Evolutionary conservation across 2,888 invertebrate genomes (phyloP), one percentile per base, ranked within the genome.

Genomic region (Galeopsomyia nigrocyanea): DNA sequence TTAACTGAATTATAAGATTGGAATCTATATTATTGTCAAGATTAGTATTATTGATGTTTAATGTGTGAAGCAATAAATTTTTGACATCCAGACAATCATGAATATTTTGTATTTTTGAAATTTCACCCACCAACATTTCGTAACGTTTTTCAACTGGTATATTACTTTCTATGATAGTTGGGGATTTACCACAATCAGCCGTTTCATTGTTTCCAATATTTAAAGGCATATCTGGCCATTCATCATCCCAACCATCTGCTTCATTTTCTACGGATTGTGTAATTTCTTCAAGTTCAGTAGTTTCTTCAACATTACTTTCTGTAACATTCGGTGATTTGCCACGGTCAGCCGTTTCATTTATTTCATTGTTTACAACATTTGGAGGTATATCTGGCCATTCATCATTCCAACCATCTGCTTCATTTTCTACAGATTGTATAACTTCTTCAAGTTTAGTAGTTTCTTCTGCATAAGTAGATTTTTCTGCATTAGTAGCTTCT

Each of bases 11-110:
- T 16, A 73, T 50, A 2, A 83, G 82, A 78, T 84, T 80, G 49
- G 78, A 80, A 9, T 83, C 79, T 7, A 74, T 26, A 19, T 79
- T 49, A 65, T 80, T 62, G 5, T 71, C 75, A 71, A 83, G 82
- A 63, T 72, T 60, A 17, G 58, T 17, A 56, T 67, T 62, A 39
- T 65, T 58, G 16, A 66, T 51, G 2, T 47, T 50, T 2, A 82
- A 81, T 82, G 82, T 83, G 3, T 78, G 69, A 16, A 78, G 60
- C 2, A 86, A 66, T 3, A 79, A 68, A 62, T 75, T 75, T 73
- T 85, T 85, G 0, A 82, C 69, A 66, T 79, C 75, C 6, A 73
- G n/a, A 68, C 80, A 85, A 49, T 82, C 76, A 49, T 82, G 77
- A 57, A 77, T 74, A 58, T 71, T 80, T 63, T 58, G 58, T 17